Base-by-base conservation (phyloP, 1,140 invertebrate species). In the Teleogryllus occipitalis region DNA sequence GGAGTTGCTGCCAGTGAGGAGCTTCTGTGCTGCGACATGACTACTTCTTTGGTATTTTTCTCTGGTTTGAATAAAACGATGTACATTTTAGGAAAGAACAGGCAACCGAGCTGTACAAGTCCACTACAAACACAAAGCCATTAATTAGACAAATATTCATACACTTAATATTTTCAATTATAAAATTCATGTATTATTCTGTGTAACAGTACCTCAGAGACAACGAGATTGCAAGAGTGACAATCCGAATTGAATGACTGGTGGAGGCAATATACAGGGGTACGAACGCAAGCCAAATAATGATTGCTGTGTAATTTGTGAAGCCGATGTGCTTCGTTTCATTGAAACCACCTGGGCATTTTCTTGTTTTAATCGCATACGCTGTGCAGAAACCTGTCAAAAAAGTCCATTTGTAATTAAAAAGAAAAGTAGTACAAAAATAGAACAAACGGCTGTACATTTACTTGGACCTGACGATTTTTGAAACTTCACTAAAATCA, bases 321-420 rank as follows among this genome's bases (percentile, higher is more conserved):
- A 94, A 94, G 39, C 91, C 93, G 81, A 94, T 92, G 82, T 91
- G 91, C 48, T 91, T 89, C 0, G 92, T 90, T 84, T 92, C 91
- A 85, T 94, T 94, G 84, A 94, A 94, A 75, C 93, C 93, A 82
- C 92, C 93, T 6, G 93, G 93, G 83, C 93, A 93, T 84, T 93
- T 93, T 54, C 91, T 83, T 7, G 93, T 94, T 84, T 93, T 93
- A 81, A 94, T 88, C 46, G 93, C 93, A 84, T 93, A 94, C 27
- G 93, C 87, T 2, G 92, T 94, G 84, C 92, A 94, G 75, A 87
- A 84, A 7, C 87, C 86, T 83, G 88, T 21, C 15, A 2, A n/a
- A 48, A 77, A 7, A 39, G 1, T 39, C 27, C 54, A 65, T 65
- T 39, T 65, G 7, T 65, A 65, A 65, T 65, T 18, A 65, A 65